Percentiles rank a stretch among this genome's conserved stretches.
Evolutionary conservation across 92 coral and sea anemone genomes (phyloP).

Genomic region (Hydrozoanthus gracilis): DNA sequence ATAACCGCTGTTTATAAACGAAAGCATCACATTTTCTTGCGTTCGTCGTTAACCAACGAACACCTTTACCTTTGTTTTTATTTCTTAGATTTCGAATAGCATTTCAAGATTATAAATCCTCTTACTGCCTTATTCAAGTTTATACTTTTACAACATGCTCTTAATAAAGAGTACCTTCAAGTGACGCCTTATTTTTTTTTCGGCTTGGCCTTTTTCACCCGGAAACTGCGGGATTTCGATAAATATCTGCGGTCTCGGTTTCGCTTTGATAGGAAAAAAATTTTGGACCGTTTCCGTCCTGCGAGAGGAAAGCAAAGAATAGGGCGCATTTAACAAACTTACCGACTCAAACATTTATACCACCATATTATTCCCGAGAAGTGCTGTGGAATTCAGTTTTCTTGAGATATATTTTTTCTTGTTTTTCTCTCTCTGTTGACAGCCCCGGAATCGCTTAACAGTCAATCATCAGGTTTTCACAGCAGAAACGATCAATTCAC

Average conservation of each 20-base stretch:
- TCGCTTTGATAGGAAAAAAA: constrained; percentile 20
- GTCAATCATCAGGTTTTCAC: constrained; percentile 46
- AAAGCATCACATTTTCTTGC: not conserved
- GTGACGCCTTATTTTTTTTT: constrained; percentile 38
- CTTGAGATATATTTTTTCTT: not conserved
- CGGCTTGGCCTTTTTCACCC: constrained; percentile 68
- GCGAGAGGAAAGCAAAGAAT: constrained; percentile 35
- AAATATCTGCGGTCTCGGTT: constrained; percentile 38
- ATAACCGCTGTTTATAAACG: not conserved
- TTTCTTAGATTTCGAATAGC: not conserved
- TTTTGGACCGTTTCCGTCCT: constrained; percentile 10
- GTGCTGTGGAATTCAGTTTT: not conserved
- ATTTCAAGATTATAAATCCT: not conserved
- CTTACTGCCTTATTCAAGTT: not conserved
- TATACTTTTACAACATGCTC: constrained; percentile 31
- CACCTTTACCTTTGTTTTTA: not conserved
- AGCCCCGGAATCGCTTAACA: constrained; percentile 34
- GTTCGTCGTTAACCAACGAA: not conserved
- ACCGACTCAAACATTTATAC: not conserved
- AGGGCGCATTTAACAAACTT: not conserved
- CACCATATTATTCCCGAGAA: not conserved
- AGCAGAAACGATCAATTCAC: constrained; percentile 19
- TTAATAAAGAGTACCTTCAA: constrained; percentile 42
- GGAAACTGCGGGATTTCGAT: constrained; percentile 57
- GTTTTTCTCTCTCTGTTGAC: constrained; percentile 19